These are phyloP conservation scores for Apostichopus leukothele DNA, from an alignment of 53 echinoderm and acorn worm genomes.

Conservation along the genomic window DNA sequence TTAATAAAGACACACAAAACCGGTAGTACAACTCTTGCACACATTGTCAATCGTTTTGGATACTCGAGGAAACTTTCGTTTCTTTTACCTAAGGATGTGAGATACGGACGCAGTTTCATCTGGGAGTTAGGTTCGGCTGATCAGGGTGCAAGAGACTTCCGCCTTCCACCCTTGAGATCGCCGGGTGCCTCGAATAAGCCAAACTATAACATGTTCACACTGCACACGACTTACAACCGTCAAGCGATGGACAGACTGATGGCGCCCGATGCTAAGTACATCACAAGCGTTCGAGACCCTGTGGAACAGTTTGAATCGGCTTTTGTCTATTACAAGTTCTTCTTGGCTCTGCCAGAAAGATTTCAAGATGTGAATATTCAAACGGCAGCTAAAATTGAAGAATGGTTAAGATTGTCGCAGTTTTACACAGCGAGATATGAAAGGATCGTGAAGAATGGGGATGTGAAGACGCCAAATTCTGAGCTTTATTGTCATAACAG, in stretches of 20 bases:
- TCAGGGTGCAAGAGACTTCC: not conserved
- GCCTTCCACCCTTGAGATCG: not conserved
- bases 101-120: not conserved
- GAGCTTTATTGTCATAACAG: constrained; percentile 39
- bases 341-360: not conserved
- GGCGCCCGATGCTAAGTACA: constrained; percentile 12
- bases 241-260: constrained; percentile 25
- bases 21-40: constrained; percentile 34
- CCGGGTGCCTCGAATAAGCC: not conserved
- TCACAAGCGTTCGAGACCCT: constrained; percentile 43
- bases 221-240: constrained; percentile 25
- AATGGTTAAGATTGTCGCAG: constrained; percentile 12
- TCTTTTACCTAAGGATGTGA: not conserved
- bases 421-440: constrained; percentile 1
- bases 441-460: not conserved
- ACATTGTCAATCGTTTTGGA: constrained; percentile 40
- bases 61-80: constrained; percentile 15
- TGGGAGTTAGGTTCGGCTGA: not conserved
- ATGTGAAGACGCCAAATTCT: not conserved
- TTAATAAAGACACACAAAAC: constrained; percentile 49
- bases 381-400: not conserved
- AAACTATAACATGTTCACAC: constrained; percentile 10
- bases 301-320: constrained; percentile 39
- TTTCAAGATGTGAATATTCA: not conserved
- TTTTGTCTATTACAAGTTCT: constrained; percentile 9